Evolutionary conservation across 2,113 vertebrate genomes (phyloP).

Genomic region (Boleophthalmus pectinirostris): DNA sequence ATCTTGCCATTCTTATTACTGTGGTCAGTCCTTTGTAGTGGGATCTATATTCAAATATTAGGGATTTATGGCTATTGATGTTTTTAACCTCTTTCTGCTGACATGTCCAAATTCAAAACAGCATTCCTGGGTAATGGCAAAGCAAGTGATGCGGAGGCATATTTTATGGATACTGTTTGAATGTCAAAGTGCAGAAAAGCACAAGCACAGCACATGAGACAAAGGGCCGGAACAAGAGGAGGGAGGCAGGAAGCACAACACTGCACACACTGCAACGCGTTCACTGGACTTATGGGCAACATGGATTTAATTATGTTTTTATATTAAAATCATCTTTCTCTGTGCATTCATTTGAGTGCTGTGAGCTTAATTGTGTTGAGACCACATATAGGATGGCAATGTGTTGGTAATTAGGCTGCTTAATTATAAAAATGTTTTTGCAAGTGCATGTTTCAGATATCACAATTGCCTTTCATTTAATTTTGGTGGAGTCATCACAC

Average conservation of each 20-base stretch:
- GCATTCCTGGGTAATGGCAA: slow-evolving; percentile 53
- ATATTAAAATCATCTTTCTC: background rate
- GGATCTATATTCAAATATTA: slow-evolving; percentile 71
- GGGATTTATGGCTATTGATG: slow-evolving; percentile 71
- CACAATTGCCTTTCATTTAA: too few relatives aligned
- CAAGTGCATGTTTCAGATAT: too few relatives aligned
- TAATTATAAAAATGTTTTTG: background rate
- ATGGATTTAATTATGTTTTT: background rate
- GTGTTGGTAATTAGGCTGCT: background rate
- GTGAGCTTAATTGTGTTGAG: background rate
- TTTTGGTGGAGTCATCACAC: too few relatives aligned
- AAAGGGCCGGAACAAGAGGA: slow-evolving; percentile 26
- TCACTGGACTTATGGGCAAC: background rate
- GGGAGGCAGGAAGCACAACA: slow-evolving; percentile 12
- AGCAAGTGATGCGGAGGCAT: slow-evolving; percentile 58
- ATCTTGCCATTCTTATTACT: slow-evolving; percentile 40
- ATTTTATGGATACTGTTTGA: slow-evolving; percentile 66
- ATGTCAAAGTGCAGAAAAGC: slow-evolving; percentile 66
- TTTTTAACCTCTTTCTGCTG: slow-evolving; percentile 71
- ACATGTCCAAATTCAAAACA: slow-evolving; percentile 63
- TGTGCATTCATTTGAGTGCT: background rate
- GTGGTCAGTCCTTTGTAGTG: slow-evolving; percentile 57
- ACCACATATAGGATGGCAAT: background rate
- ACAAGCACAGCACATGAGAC: slow-evolving; percentile 44
- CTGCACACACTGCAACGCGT: background rate